These are phyloP conservation scores for Ptyas mucosa DNA, from an alignment of 2,113 vertebrate genomes.

Conservation along the genomic window DNA sequence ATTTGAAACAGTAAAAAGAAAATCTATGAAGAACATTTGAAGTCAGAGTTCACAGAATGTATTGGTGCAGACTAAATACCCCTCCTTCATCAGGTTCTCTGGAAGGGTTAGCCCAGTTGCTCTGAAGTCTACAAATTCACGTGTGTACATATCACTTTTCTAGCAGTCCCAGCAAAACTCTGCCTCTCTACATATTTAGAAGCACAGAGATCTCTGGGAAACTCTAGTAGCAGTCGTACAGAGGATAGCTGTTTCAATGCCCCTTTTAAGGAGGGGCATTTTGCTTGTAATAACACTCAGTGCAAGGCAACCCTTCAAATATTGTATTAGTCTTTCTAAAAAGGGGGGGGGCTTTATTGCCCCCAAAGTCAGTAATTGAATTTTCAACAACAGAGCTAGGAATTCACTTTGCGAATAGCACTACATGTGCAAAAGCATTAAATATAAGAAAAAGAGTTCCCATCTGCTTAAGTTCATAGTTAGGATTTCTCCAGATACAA, in stretches of 20 bases:
- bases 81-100: not conserved
- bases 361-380: not conserved
- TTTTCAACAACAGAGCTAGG: not conserved
- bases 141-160: not conserved
- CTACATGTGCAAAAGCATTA: not conserved
- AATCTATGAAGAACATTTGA: not conserved
- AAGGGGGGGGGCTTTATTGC: no score
- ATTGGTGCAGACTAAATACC: not conserved
- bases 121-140: not conserved
- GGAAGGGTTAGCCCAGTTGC: not conserved
- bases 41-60: not conserved
- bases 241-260: not conserved
- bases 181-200: not conserved
- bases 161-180: not conserved
- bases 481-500: not conserved
- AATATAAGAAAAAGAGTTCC: not conserved
- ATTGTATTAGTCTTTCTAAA: not conserved
- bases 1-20: not conserved
- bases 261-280: not conserved
- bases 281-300: not conserved
- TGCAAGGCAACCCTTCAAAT: not conserved
- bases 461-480: not conserved
- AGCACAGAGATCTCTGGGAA: not conserved
- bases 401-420: not conserved
- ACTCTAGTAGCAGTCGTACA: not conserved